Evolutionary conservation across 2,888 invertebrate genomes (phyloP).

Genomic region (Sminthurinus aureus): DNA sequence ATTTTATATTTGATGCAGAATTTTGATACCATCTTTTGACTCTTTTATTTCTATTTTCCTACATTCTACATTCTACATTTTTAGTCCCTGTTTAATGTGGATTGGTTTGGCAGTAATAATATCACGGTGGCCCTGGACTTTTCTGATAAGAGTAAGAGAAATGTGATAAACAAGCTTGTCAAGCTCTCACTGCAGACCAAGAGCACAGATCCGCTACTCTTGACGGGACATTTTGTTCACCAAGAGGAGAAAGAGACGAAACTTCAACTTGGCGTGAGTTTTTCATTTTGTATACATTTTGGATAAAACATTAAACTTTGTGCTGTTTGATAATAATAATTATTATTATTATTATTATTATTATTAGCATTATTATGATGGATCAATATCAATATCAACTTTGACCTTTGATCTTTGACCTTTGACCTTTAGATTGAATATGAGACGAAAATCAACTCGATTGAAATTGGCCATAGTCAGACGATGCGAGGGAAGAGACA

Average conservation of each 20-base stretch:
- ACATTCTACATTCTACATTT: too few species aligned
- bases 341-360: not conserved
- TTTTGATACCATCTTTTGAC: too few species aligned
- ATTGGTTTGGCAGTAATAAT: slow-evolving; percentile 55
- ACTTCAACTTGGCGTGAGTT: slow-evolving; percentile 51
- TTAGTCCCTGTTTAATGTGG: slow-evolving; percentile 42
- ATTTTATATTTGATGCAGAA: too few species aligned
- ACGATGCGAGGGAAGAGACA: slow-evolving; percentile 46
- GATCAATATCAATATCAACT: too few species aligned
- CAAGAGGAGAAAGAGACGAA: slow-evolving; percentile 58
- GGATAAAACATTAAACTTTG: not conserved
- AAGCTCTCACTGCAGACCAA: slow-evolving; percentile 44
- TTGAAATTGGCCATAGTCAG: slow-evolving; percentile 54
- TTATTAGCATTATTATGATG: too few species aligned
- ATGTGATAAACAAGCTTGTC: slow-evolving; percentile 49
- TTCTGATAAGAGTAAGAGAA: slow-evolving; percentile 51
- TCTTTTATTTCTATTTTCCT: too few species aligned
- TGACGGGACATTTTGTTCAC: slow-evolving; percentile 48
- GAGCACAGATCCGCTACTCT: slow-evolving; percentile 49
- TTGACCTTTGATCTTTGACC: too few species aligned
- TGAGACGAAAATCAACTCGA: slow-evolving; percentile 43
- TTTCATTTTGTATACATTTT: not conserved
- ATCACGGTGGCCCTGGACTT: slow-evolving; percentile 48
- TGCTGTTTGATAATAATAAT: not conserved
- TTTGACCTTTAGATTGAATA: slow-evolving; percentile 50